phyloP scores from a whole-genome alignment of 2,797 vertebrate species.

The Notolepis coatsorum region DNA sequence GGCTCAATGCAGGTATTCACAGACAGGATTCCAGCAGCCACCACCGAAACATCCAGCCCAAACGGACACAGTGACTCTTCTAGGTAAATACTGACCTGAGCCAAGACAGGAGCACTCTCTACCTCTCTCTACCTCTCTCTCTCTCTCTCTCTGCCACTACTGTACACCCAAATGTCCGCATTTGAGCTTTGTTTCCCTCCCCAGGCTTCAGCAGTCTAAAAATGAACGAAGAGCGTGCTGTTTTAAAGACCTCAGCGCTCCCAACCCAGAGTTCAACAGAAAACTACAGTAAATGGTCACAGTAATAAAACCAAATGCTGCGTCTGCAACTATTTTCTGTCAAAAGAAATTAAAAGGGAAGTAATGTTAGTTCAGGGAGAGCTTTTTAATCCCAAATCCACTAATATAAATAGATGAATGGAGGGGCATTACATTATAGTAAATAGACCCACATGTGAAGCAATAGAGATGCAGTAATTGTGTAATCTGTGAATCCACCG shows the following conservation, averaged over 20 bases:
- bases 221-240: conserved; percentile 52
- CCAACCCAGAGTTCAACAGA: conserved; percentile 41
- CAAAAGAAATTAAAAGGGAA: conserved; percentile 28
- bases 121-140: conserved; percentile 27
- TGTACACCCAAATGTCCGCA: conserved; percentile 30
- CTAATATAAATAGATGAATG: conserved; percentile 55
- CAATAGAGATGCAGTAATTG: conserved; percentile 56
- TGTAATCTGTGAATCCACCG: conserved; percentile 63
- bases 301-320: conserved; percentile 64
- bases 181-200: conserved; percentile 53
- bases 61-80: conserved; percentile 77
- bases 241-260: conserved; percentile 58
- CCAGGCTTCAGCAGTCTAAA: conserved; percentile 39
- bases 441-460: conserved; percentile 44
- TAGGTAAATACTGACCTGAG: conserved; percentile 70
- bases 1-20: conserved; percentile 84
- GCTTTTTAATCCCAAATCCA: conserved; percentile 48
- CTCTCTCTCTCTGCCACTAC: conserved; percentile 21
- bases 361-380: conserved; percentile 56
- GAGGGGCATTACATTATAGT: conserved; percentile 46
- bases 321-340: conserved; percentile 52
- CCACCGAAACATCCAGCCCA: conserved; percentile 69
- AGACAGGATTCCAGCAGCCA: conserved; percentile 73
- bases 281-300: conserved; percentile 56
- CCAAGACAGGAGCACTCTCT: too few relatives aligned